Conservation (phyloP, 2,113 vertebrate species). For the Protobothrops mucrosquamatus region DNA sequence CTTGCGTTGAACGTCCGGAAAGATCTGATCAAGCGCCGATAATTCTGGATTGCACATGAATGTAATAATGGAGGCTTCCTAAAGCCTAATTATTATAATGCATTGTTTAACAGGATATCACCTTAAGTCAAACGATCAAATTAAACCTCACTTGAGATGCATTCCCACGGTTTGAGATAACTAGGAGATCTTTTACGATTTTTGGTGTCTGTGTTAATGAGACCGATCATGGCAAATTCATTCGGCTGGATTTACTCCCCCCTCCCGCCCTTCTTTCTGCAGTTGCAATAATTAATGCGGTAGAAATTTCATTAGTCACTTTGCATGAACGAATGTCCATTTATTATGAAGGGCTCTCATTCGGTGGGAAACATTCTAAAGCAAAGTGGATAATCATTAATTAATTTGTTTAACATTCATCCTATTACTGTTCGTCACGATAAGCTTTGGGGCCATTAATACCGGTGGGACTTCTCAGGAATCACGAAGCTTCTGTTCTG, state of each 20-base stretch:
- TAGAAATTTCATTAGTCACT: constrained; percentile 67
- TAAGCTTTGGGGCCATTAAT: constrained; percentile 62
- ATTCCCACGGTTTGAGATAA: constrained; percentile 22
- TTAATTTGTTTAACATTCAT: constrained; percentile 69
- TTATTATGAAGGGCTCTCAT: constrained; percentile 63
- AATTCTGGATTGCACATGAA: neutral
- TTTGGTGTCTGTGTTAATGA: constrained; percentile 62
- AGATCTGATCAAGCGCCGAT: neutral
- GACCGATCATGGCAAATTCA: constrained; percentile 66
- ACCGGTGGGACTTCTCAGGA: constrained; percentile 59
- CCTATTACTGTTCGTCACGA: constrained; percentile 66
- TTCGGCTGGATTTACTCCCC: constrained; percentile 50
- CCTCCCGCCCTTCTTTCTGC: neutral
- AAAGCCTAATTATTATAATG: constrained; percentile 6
- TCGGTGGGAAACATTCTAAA: constrained; percentile 66
- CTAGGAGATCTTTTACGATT: constrained; percentile 53
- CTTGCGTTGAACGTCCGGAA: neutral
- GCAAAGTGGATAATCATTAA: constrained; percentile 68
- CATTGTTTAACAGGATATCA: constrained; percentile 34
- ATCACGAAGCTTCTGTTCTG: constrained; percentile 44
- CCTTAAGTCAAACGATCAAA: constrained; percentile 59
- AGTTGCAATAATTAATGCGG: constrained; percentile 68
- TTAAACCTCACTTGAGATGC: constrained; percentile 4
- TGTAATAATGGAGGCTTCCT: constrained; percentile 1
- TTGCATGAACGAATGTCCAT: constrained; percentile 64